Evolutionary conservation across 2,888 invertebrate species (phyloP), one percentile per base, ranked within the genome.

Genomic region (Cryptocephalus moraei): DNA sequence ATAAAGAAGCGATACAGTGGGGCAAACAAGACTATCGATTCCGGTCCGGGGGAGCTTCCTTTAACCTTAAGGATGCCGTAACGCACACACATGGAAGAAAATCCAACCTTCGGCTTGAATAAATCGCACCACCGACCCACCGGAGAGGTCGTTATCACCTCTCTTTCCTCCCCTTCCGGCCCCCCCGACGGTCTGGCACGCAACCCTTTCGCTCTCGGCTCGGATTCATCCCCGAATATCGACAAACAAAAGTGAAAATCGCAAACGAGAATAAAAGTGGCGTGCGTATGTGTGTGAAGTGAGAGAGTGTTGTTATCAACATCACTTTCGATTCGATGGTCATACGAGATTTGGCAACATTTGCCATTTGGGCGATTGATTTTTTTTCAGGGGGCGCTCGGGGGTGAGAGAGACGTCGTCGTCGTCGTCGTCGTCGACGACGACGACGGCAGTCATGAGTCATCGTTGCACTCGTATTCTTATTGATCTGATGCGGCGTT

Each of bases 401-500:
- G 56, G 52, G 56, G 50, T 50, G 44, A 47, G 50, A 31, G 46
- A 52, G 51, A 39, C 45, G 49, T 43, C 9, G 38, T 44, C 43
- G 41, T 11, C 40, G 51, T 33, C 45, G 49, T 43, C 9, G 38
- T 44, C 43, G 41, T 11, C 40, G 65, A 60, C 59, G 66, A 64
- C 65, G 68, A 22, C 22, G 22, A 22, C 22, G 22, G 22, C 22
- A 22, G 22, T 22, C 66, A 62, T 68, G 68, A 70, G 66, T 70
- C 70, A 70, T 69, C 69, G 62, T 64, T 69, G 70, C 69, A 69
- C 69, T 68, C 68, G 65, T 64, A 66, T 65, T 66, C 67, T 68
- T 68, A 69, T 70, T 68, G 70, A 70, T 70, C 68, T 36, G 36
- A 36, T 36, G 36, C 36, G 36, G 36, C 36, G 36, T n/a, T 36